Percentiles rank a stretch among this genome's conserved stretches.
Evolutionary conservation across 1,140 invertebrate genomes (phyloP).

Genomic region (Caenorhabditis inopinata): DNA sequence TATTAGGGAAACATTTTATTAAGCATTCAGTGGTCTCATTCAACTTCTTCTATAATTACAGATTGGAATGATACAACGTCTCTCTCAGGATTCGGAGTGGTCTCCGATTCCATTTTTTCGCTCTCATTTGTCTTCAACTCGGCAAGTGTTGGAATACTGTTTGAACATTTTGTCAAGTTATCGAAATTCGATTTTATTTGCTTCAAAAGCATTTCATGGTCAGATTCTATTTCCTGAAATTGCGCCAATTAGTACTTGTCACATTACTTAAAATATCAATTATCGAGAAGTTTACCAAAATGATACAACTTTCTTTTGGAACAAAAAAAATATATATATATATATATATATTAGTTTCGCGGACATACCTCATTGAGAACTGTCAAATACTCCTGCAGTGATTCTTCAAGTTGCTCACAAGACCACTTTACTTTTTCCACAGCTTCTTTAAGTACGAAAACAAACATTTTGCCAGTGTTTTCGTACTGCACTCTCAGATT

Average conservation of each 20-base stretch:
- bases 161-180: neutral
- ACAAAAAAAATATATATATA: no score
- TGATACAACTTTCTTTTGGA: no score
- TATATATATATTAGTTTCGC: no score
- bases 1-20: neutral
- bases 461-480: neutral
- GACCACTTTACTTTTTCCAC: neutral
- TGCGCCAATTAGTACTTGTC: no score
- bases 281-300: no score
- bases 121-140: neutral
- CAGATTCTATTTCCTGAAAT: no score
- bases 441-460: neutral
- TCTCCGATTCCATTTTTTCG: neutral
- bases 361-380: no score
- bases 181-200: neutral
- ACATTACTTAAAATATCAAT: no score
- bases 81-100: neutral
- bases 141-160: neutral
- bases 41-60: slow-evolving; percentile 4
- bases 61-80: neutral
- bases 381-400: no score
- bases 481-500: neutral
- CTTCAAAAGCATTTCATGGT: neutral
- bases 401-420: no score
- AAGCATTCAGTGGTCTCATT: neutral